Percentiles rank a stretch among this genome's conserved stretches.
phyloP scores from a whole-genome alignment of 1,140 invertebrate genomes.

The Aphaenogaster floridana region DNA sequence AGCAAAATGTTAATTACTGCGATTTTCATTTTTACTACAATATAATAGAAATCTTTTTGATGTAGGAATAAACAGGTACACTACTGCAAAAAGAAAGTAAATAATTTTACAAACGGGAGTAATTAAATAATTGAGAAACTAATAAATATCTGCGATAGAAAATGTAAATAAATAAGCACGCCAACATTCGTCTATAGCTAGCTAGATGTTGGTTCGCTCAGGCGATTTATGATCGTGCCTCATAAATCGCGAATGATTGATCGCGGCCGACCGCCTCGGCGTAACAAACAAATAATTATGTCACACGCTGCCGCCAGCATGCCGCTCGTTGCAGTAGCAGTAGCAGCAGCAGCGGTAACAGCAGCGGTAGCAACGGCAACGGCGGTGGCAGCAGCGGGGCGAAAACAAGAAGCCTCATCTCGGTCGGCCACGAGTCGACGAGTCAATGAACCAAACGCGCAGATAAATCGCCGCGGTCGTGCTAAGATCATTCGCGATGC shows the following conservation, averaged over 20 bases:
- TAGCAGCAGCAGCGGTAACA: neutral
- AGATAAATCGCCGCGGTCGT: slow-evolving; percentile 68
- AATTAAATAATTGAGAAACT: neutral
- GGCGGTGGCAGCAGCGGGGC: slow-evolving; percentile 1
- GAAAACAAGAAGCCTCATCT: slow-evolving; percentile 74
- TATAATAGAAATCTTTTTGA: neutral
- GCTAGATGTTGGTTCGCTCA: neutral
- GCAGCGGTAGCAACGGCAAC: neutral
- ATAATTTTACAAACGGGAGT: neutral
- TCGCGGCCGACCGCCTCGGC: slow-evolving; percentile 33
- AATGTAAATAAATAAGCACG: neutral
- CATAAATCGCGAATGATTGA: slow-evolving; percentile 53
- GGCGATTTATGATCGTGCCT: slow-evolving; percentile 8
- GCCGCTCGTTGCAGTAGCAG: neutral
- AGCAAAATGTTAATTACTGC: neutral
- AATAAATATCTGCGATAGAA: neutral
- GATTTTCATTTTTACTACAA: neutral
- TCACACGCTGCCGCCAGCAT: slow-evolving; percentile 60
- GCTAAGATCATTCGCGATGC: slow-evolving; percentile 60
- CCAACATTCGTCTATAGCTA: neutral
- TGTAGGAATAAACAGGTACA: neutral
- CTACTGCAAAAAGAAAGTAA: neutral
- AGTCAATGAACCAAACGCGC: slow-evolving; percentile 77
- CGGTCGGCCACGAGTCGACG: slow-evolving; percentile 61
- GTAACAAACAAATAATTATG: slow-evolving; percentile 77